Evolutionary conservation across 2,797 vertebrate genomes (phyloP).

Genomic region (Cirrhinus mrigala): DNA sequence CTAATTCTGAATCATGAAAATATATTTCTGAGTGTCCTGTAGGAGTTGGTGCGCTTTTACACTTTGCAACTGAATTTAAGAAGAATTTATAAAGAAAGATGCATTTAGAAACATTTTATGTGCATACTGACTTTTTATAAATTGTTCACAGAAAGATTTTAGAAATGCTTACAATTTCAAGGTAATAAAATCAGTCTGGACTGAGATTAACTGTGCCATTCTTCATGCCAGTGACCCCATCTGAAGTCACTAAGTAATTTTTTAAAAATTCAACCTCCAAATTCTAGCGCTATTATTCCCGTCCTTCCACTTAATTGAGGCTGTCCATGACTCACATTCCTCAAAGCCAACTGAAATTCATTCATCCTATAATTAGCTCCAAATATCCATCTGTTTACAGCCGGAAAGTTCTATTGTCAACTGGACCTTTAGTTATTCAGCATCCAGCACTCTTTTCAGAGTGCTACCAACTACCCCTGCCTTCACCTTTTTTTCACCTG

Average conservation of each 20-base stretch:
- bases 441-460: conserved; percentile 33
- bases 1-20: neutral
- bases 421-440: conserved; percentile 36
- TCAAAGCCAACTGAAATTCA: conserved; percentile 3
- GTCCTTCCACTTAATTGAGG: conserved; percentile 7
- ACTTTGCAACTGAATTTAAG: neutral
- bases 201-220: neutral
- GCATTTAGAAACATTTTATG: neutral
- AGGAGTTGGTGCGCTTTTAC: neutral
- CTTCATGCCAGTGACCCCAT: neutral
- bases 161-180: neutral
- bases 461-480: neutral
- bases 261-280: neutral
- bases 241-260: neutral
- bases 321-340: conserved; percentile 25
- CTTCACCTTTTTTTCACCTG: conserved; percentile 19
- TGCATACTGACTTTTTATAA: neutral
- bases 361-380: conserved; percentile 25
- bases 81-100: neutral
- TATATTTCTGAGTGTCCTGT: neutral
- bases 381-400: conserved; percentile 29
- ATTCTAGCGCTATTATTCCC: neutral
- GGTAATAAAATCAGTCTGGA: neutral
- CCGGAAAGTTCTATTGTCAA: conserved; percentile 40
- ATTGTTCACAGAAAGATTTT: neutral